These are phyloP conservation scores for Otolemur garnettii DNA, from an alignment of 2,113 vertebrate genomes.

Conservation along the genomic window DNA sequence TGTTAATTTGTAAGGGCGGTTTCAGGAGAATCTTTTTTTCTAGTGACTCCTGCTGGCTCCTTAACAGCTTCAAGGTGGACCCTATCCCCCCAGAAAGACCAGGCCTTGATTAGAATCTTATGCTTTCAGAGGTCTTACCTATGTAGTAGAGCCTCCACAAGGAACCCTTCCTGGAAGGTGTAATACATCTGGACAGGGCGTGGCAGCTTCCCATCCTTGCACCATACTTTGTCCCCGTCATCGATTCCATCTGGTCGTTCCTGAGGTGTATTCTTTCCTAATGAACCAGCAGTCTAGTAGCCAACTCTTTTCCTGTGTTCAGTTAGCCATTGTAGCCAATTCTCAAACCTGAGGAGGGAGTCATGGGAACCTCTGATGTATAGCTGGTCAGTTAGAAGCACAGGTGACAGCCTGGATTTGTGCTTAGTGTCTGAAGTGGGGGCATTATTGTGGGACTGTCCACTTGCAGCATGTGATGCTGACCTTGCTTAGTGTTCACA, in stretches of 20 bases:
- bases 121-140: not conserved
- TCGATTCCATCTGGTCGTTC: not conserved
- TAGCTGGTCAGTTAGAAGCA: not conserved
- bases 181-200: no score
- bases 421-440: not conserved
- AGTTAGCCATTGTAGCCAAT: not conserved
- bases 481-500: not conserved
- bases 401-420: not conserved
- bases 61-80: not conserved
- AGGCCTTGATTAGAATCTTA: not conserved
- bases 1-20: no score
- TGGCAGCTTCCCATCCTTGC: rapidly evolving
- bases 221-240: no score
- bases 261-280: not conserved
- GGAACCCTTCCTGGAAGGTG: not conserved
- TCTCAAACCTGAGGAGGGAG: not conserved
- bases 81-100: not conserved
- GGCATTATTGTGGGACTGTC: not conserved
- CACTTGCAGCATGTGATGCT: not conserved
- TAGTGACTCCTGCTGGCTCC: not conserved
- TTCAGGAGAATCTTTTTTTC: not conserved
- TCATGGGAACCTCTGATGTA: not conserved
- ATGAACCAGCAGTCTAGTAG: not conserved
- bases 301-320: not conserved
- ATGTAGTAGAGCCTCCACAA: not conserved